Evolutionary conservation across 2,888 invertebrate genomes (phyloP).

Genomic region (Cosmorhoe ocellata): DNA sequence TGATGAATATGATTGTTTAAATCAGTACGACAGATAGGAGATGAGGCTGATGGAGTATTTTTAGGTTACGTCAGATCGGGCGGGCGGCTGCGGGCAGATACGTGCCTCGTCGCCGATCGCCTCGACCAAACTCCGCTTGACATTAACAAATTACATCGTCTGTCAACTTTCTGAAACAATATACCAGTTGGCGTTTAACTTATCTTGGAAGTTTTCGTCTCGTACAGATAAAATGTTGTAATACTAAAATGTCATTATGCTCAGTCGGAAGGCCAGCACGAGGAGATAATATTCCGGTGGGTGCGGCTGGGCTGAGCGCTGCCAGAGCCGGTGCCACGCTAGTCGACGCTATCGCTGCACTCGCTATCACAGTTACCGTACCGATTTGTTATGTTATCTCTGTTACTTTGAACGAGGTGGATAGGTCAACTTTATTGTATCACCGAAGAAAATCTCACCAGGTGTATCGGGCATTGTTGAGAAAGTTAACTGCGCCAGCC

Average conservation of each 20-base stretch:
- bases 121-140: constrained; percentile 54
- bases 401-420: constrained; percentile 72
- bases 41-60: constrained; percentile 58
- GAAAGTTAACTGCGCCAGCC: constrained; percentile 7
- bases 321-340: constrained; percentile 17
- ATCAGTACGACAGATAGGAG: constrained; percentile 63
- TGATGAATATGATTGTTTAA: constrained; percentile 71
- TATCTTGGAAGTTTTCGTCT: constrained; percentile 78
- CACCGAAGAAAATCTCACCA: constrained; percentile 50
- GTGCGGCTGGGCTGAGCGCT: constrained; percentile 38
- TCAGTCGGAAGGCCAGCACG: constrained; percentile 60
- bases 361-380: constrained; percentile 66
- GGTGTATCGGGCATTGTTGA: constrained; percentile 29
- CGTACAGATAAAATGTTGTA: constrained; percentile 79
- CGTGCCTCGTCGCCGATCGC: constrained; percentile 44
- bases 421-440: constrained; percentile 72
- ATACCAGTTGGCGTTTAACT: constrained; percentile 80
- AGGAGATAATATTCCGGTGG: constrained; percentile 72
- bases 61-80: constrained; percentile 63
- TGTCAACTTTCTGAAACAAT: constrained; percentile 80
- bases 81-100: constrained; percentile 43
- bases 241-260: constrained; percentile 81
- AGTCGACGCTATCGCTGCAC: constrained; percentile 61
- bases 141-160: constrained; percentile 79
- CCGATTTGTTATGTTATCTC: constrained; percentile 78